A percentile compares a stretch with the other conserved stretches of the same genome.
These are phyloP conservation scores for Sebastes hubbsi DNA, from an alignment of 2,797 vertebrate genomes.

Conservation along the genomic window DNA sequence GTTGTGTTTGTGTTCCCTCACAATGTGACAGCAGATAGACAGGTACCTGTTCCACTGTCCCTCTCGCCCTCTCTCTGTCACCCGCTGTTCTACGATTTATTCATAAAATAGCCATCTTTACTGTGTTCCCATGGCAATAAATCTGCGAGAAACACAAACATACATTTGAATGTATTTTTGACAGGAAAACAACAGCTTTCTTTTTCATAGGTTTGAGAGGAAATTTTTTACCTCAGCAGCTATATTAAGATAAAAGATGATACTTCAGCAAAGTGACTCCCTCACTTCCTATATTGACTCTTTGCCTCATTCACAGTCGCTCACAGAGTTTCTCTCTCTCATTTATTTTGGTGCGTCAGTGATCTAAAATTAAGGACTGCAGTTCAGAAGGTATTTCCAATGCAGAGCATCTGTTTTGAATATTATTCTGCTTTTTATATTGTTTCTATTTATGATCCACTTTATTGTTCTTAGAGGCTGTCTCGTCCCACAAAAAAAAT, in stretches of 20 bases:
- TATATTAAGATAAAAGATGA: neutral
- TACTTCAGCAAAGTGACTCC: neutral
- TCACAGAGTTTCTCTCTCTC: neutral
- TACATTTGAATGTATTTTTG: neutral
- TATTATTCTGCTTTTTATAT: too few species aligned
- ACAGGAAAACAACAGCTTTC: neutral
- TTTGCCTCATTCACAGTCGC: neutral
- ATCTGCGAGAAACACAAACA: neutral
- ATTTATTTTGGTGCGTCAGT: constrained; percentile 18
- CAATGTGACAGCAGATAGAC: neutral
- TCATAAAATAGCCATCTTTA: neutral
- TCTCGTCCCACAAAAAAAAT: neutral
- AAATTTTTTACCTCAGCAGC: neutral
- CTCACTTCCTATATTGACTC: neutral
- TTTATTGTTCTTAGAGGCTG: neutral
- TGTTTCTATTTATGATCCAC: constrained; percentile 12
- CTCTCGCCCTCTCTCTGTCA: neutral
- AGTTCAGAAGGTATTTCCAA: constrained; percentile 6
- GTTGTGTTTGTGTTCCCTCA: neutral
- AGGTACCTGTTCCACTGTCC: neutral
- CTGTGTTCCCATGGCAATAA: neutral
- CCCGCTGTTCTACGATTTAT: neutral
- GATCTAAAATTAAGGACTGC: constrained; percentile 19
- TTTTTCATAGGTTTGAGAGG: neutral
- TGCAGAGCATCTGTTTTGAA: neutral